Evolutionary conservation across 2,113 vertebrate species (phyloP).

Genomic region (Chitala chitala): DNA sequence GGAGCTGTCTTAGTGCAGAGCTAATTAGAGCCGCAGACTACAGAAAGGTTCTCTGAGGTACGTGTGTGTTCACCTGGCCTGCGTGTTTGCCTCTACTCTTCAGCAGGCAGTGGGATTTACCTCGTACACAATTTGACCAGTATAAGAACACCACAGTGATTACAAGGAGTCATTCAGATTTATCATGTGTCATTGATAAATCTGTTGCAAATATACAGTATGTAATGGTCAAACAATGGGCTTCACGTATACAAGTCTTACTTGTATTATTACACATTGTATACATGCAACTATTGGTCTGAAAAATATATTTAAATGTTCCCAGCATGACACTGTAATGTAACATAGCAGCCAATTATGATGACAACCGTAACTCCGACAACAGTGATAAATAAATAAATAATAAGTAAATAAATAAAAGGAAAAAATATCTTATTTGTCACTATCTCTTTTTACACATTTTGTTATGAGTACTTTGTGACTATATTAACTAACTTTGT

Average conservation of each 20-base stretch:
- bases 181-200: not conserved
- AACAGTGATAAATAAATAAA: no score
- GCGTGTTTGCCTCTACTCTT: not conserved
- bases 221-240: no score
- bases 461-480: not conserved
- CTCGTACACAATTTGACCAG: not conserved
- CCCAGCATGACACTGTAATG: no score
- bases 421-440: no score
- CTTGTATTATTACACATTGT: not conserved
- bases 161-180: slow-evolving; percentile 3
- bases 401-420: no score
- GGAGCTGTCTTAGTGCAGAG: slow-evolving; percentile 1
- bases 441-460: not conserved
- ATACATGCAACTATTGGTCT: no score
- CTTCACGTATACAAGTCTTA: no score
- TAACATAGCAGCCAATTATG: no score
- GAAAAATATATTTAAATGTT: no score
- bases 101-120: not conserved
- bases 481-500: not conserved
- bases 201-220: not conserved
- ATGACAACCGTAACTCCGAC: no score
- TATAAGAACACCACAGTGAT: not conserved
- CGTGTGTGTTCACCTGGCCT: slow-evolving; percentile 1
- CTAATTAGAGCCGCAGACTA: slow-evolving; percentile 15
- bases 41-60: not conserved